phyloP scores from a whole-genome alignment of 1,140 invertebrate genomes.

The Eufriesea mexicana region DNA sequence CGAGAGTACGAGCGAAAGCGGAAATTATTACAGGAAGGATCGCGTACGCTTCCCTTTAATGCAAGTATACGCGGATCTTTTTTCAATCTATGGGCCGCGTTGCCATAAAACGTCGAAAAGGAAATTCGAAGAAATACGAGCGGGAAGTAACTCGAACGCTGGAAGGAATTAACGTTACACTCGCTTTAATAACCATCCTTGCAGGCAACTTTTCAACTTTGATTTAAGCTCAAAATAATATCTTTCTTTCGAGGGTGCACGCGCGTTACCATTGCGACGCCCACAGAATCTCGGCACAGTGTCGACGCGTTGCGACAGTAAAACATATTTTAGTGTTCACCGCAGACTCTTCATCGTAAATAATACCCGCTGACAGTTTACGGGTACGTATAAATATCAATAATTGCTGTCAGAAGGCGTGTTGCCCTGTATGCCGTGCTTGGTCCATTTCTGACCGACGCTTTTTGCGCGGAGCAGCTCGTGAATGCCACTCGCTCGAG shows the following conservation, averaged over 20 bases:
- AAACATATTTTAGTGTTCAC: conserved; percentile 60
- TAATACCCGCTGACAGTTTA: conserved; percentile 53
- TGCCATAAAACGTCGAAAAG: not conserved
- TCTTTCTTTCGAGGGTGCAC: not conserved
- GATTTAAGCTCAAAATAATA: conserved; percentile 20
- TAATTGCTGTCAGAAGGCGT: conserved; percentile 60
- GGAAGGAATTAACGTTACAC: not conserved
- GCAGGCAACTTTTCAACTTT: not conserved
- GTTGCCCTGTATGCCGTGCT: not conserved
- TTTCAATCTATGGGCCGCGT: not conserved
- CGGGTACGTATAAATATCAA: conserved; percentile 61
- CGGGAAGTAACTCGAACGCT: not conserved
- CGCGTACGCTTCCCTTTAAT: no score
- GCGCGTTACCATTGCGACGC: not conserved
- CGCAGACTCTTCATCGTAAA: conserved; percentile 58
- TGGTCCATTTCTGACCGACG: conserved; percentile 3
- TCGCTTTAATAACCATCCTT: not conserved
- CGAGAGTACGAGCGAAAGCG: no score
- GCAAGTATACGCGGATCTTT: not conserved
- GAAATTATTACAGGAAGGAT: no score
- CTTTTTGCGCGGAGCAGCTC: conserved; percentile 23
- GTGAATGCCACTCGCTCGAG: conserved; percentile 25
- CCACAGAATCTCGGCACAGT: conserved; percentile 6
- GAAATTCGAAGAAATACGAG: not conserved
- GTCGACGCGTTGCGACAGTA: conserved; percentile 53